Evolutionary conservation across 2,113 vertebrate genomes (phyloP), one percentile per base, ranked within the genome.

Genomic region (Gasterosteus aculeatus): DNA sequence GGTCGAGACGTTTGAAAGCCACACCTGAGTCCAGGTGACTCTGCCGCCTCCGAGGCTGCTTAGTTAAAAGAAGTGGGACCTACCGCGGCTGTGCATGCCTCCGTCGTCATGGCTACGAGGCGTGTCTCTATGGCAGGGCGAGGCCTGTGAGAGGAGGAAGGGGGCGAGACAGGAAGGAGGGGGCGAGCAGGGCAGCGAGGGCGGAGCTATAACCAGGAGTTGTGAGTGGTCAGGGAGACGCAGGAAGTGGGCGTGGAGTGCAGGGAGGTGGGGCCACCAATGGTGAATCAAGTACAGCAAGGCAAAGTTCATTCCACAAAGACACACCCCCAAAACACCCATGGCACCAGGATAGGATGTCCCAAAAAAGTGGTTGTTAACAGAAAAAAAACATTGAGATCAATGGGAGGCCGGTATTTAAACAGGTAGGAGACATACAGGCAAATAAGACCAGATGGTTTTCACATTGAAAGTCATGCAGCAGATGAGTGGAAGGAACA

Each of bases 71-170:
- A 91, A 69, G 82, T 9, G 91, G 83, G 71, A 96, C 97, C 95
- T 97, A 98, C 97, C 96, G 94, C 94, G 93, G 93, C 92, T 93
- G 72, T 42, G 80, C 94, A 92, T 89, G 92, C 94, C 93, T 94
- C 95, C 95, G 90, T 95, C 94, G 83, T 93, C 93, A 80, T 93
- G 96, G 92, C 95, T 94, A 96, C 90, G 93, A 92, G 93, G 92
- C 78, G 91, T 94, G 94, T 94, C 95, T 94, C 67, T 96, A 94
- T 90, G 93, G 93, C 93, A 92, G 94, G 94, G 95, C 89, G 95
- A 93, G 94, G 95, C 96, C 97, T 98, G 97, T 91, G 95, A 95
- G 94, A 96, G 89, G 87, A 78, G 84, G 95, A 94, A 95, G 93
- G 95, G 95, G 93, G 93, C 94, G 93, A 95, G 94, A 96, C 93